A percentile compares a stretch with the other conserved stretches of the same genome.
phyloP scores from a whole-genome alignment of 2,797 vertebrate genomes.

The Enteromius unitaeniatus region DNA sequence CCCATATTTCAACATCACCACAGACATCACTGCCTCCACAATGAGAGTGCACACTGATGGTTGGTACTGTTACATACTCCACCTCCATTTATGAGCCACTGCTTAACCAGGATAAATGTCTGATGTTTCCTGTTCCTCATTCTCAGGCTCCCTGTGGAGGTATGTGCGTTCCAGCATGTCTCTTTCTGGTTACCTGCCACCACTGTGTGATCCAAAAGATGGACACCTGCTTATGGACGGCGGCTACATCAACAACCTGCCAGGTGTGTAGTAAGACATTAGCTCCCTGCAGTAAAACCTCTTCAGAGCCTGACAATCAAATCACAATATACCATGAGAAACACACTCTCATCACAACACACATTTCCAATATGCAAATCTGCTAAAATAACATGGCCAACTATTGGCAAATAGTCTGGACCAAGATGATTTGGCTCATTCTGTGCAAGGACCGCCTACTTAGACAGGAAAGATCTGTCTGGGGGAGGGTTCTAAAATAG shows the following conservation, averaged over 20 bases:
- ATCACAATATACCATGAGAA: conserved; percentile 3
- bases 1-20: conserved; percentile 94
- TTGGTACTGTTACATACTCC: conserved; percentile 65
- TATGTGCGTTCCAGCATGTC: conserved; percentile 97
- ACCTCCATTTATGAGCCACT: background rate
- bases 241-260: conserved; percentile 96
- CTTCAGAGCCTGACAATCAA: background rate
- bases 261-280: conserved; percentile 67
- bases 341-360: no score
- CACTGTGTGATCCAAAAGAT: conserved; percentile 95
- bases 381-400: background rate
- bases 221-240: conserved; percentile 96
- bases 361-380: background rate
- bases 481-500: conserved; percentile 18
- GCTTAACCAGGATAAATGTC: conserved; percentile 50
- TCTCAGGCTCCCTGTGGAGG: conserved; percentile 87
- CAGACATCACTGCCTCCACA: conserved; percentile 91
- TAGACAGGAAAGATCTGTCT: background rate
- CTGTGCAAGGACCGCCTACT: conserved; percentile 4
- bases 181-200: conserved; percentile 93
- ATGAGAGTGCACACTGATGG: conserved; percentile 96
- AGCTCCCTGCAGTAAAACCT: background rate
- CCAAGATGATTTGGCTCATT: conserved; percentile 4
- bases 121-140: background rate
- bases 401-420: background rate